These are phyloP conservation scores for Heliothis subflexa DNA, from an alignment of 1,140 invertebrate genomes.

Conservation along the genomic window DNA sequence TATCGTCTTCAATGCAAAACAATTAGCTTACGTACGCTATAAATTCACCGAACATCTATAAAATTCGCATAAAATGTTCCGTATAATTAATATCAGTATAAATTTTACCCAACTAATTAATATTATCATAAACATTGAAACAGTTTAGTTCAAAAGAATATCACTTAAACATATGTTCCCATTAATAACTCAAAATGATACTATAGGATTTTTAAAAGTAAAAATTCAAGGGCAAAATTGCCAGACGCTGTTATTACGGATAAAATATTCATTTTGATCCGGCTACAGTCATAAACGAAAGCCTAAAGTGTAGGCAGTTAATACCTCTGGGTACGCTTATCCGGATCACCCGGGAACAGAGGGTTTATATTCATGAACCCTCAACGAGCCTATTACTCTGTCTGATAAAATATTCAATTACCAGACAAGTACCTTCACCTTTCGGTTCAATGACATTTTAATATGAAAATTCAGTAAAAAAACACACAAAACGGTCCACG, in stretches of 20 bases:
- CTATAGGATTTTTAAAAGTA: too few species aligned
- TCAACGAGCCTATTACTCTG: conserved; percentile 44
- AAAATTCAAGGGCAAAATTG: too few species aligned
- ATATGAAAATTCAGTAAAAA: conserved; percentile 60
- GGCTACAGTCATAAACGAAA: conserved; percentile 2
- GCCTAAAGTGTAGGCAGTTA: conserved; percentile 1
- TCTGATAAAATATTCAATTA: conserved; percentile 74
- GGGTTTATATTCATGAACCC: conserved; percentile 65
- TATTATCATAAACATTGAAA: background rate
- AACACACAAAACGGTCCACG: conserved; percentile 51
- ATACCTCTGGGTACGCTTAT: conserved; percentile 5
- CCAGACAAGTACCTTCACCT: conserved; percentile 61
- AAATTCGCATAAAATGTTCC: conserved; percentile 10
- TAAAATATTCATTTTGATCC: too few species aligned
- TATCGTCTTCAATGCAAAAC: background rate
- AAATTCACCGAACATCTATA: background rate
- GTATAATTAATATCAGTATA: conserved; percentile 1
- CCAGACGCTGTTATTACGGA: too few species aligned
- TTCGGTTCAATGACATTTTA: conserved; percentile 62
- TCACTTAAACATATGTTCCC: background rate
- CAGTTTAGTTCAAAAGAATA: background rate
- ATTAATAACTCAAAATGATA: too few species aligned
- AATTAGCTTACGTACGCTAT: background rate
- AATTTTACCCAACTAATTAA: conserved; percentile 6
- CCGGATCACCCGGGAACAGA: conserved; percentile 41